phyloP scores from a whole-genome alignment of 2,113 vertebrate genomes.

The Trematocara variabile region DNA sequence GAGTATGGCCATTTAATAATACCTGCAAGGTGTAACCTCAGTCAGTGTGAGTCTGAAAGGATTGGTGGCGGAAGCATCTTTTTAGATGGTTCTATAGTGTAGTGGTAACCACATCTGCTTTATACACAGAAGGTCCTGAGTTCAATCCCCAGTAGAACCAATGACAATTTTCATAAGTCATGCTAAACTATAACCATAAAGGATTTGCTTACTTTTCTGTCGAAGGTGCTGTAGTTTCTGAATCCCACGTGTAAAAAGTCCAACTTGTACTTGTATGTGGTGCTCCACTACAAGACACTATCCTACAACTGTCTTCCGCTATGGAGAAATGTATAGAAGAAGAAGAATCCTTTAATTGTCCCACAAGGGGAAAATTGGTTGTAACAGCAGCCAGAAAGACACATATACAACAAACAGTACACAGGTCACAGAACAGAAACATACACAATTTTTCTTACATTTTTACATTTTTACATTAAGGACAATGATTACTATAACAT shows the following conservation, averaged over 20 bases:
- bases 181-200: background rate
- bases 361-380: background rate
- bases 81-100: background rate
- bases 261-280: background rate
- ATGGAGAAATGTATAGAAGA: background rate
- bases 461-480: background rate
- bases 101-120: background rate
- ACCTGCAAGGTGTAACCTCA: background rate
- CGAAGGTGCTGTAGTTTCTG: background rate
- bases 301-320: background rate
- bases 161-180: background rate
- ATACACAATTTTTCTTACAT: background rate
- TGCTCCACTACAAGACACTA: background rate
- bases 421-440: background rate
- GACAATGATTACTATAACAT: background rate
- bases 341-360: background rate
- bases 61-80: fast-evolving
- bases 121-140: conserved; percentile 90
- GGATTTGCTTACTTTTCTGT: background rate
- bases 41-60: background rate
- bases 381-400: background rate
- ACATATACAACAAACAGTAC: background rate
- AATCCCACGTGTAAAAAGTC: background rate
- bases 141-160: background rate
- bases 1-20: background rate